These are phyloP conservation scores for Syngnathus scovelli DNA, from an alignment of 2,113 vertebrate genomes.

Conservation along the genomic window DNA sequence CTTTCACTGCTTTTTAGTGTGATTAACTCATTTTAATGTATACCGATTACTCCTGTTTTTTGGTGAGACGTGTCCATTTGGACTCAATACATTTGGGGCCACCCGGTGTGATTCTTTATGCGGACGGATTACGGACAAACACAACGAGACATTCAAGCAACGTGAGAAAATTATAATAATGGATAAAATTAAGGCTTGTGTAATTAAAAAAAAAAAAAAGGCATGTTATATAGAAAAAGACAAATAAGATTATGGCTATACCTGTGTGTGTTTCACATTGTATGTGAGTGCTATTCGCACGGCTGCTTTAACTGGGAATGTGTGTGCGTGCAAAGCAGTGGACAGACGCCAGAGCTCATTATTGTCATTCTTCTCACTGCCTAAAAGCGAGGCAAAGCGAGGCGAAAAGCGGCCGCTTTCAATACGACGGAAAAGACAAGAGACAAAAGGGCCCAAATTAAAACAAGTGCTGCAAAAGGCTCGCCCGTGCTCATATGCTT, in stretches of 20 bases:
- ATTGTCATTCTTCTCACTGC: constrained; percentile 79
- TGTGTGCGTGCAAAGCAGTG: constrained; percentile 51
- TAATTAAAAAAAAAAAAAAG: background rate
- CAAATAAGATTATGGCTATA: constrained; percentile 41
- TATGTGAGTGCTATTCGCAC: constrained; percentile 19
- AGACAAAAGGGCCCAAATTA: constrained; percentile 70
- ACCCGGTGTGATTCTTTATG: constrained; percentile 64
- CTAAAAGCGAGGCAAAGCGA: constrained; percentile 55
- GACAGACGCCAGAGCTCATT: constrained; percentile 70
- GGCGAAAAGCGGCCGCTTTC: constrained; percentile 66
- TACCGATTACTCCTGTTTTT: constrained; percentile 32
- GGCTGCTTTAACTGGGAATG: constrained; percentile 18
- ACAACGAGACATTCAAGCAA: constrained; percentile 61
- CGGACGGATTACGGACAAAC: constrained; percentile 62
- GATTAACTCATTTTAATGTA: constrained; percentile 60
- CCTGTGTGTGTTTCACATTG: constrained; percentile 59
- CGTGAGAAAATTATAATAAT: constrained; percentile 53
- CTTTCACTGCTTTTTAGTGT: constrained; percentile 48
- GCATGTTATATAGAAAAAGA: background rate
- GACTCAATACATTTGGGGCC: constrained; percentile 63
- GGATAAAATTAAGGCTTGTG: constrained; percentile 47
- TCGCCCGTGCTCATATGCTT: constrained; percentile 56
- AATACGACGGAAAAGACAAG: constrained; percentile 52
- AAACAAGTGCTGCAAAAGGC: constrained; percentile 70
- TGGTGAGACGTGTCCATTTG: constrained; percentile 45